Conservation (phyloP, 1,140 invertebrate genomes). For the Megalopta genalis region DNA sequence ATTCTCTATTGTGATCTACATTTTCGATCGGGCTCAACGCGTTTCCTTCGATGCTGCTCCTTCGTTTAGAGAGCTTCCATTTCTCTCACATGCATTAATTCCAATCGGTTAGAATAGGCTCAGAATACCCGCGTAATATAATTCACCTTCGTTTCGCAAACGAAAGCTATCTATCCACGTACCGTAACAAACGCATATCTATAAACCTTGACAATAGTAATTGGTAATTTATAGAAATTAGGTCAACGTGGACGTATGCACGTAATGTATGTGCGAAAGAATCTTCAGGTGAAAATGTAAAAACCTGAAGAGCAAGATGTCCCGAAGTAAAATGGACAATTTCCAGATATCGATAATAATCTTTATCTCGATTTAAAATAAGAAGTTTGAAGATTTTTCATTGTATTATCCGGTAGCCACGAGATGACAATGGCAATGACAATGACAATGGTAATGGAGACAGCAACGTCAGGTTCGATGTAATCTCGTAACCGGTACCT, state of each 20-base stretch:
- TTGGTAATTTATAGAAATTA: constrained; percentile 38
- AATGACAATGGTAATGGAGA: not conserved
- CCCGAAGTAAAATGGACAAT: not conserved
- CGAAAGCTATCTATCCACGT: constrained; percentile 35
- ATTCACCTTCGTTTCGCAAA: not conserved
- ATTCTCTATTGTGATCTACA: not conserved
- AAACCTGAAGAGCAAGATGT: not conserved
- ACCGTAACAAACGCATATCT: constrained; percentile 35
- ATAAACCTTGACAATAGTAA: constrained; percentile 34
- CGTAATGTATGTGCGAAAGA: constrained; percentile 9
- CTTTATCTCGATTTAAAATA: not conserved
- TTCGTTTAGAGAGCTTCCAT: not conserved
- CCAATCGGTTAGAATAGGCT: not conserved
- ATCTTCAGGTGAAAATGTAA: not conserved
- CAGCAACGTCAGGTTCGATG: not conserved
- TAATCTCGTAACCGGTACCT: not conserved
- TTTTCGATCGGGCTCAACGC: not conserved
- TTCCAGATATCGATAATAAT: not conserved
- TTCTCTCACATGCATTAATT: not conserved
- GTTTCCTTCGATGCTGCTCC: not conserved
- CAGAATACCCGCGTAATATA: constrained; percentile 13
- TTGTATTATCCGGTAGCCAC: too few relatives aligned
- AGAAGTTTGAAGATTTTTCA: not conserved
- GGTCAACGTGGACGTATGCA: not conserved
- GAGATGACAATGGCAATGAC: not conserved